phyloP scores from a whole-genome alignment of 2,113 vertebrate genomes.

The Psephotus haematonotus region DNA sequence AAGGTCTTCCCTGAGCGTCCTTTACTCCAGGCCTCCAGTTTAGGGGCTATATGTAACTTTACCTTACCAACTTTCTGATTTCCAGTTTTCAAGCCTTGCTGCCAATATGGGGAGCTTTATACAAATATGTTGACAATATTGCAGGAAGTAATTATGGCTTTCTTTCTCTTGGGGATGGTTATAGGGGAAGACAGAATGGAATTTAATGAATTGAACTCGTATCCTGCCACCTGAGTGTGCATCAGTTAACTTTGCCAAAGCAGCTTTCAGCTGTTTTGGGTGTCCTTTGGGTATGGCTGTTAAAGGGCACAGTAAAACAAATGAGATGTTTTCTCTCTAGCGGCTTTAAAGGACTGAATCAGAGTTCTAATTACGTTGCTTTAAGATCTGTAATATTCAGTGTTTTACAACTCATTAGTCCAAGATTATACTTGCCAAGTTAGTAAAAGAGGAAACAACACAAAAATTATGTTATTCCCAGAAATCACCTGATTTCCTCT shows the following conservation, averaged over 20 bases:
- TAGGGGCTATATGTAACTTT: background rate
- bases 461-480: background rate
- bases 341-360: conserved; percentile 1
- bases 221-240: background rate
- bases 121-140: background rate
- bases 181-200: background rate
- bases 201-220: background rate
- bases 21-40: background rate
- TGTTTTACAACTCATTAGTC: background rate
- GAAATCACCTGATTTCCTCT: background rate
- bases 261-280: background rate
- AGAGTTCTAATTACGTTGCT: background rate
- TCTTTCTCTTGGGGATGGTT: background rate
- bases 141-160: background rate
- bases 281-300: background rate
- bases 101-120: background rate
- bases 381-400: background rate
- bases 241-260: background rate
- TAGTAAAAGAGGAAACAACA: background rate
- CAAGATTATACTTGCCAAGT: background rate
- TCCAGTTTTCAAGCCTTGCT: background rate
- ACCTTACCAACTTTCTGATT: background rate
- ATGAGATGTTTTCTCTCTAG: background rate
- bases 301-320: conserved; percentile 21
- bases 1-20: background rate